A percentile compares a stretch with the other conserved stretches of the same genome.
phyloP scores from a whole-genome alignment of 2,113 vertebrate species.

The Stomatorhinus ivindoensis region DNA sequence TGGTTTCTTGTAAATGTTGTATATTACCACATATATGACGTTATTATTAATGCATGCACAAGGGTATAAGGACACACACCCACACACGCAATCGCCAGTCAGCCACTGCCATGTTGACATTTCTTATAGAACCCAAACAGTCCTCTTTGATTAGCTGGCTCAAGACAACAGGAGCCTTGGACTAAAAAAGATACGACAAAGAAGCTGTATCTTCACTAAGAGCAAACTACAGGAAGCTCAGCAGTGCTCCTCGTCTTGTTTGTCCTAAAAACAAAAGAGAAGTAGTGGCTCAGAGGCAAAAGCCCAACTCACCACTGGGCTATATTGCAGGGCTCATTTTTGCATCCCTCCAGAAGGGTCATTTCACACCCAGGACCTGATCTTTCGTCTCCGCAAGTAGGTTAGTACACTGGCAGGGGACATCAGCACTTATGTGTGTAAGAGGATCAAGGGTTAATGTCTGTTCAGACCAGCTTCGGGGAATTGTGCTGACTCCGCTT shows the following conservation, averaged over 20 bases:
- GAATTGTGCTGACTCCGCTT: constrained; percentile 50
- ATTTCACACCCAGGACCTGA: constrained; percentile 40
- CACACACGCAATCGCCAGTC: constrained; percentile 13
- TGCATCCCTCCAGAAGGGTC: constrained; percentile 24
- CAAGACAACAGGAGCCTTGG: background rate
- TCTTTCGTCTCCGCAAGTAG: constrained; percentile 42
- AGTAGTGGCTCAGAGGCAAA: background rate
- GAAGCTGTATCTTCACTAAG: background rate
- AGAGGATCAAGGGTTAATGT: constrained; percentile 58
- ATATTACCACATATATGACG: background rate
- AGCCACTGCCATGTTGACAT: constrained; percentile 4
- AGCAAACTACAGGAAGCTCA: background rate
- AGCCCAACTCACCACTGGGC: background rate
- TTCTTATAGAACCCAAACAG: background rate
- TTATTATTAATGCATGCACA: background rate
- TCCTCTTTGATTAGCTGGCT: background rate
- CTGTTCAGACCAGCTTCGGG: constrained; percentile 50
- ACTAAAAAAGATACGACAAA: constrained; percentile 5
- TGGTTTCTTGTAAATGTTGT: background rate
- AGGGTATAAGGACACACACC: background rate
- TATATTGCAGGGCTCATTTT: constrained; percentile 13
- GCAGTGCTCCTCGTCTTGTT: background rate
- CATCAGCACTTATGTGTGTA: constrained; percentile 36
- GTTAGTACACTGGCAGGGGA: constrained; percentile 35
- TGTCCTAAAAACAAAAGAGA: background rate